Evolutionary conservation across 2,797 vertebrate genomes (phyloP).

Genomic region (Coregonus suidteri): DNA sequence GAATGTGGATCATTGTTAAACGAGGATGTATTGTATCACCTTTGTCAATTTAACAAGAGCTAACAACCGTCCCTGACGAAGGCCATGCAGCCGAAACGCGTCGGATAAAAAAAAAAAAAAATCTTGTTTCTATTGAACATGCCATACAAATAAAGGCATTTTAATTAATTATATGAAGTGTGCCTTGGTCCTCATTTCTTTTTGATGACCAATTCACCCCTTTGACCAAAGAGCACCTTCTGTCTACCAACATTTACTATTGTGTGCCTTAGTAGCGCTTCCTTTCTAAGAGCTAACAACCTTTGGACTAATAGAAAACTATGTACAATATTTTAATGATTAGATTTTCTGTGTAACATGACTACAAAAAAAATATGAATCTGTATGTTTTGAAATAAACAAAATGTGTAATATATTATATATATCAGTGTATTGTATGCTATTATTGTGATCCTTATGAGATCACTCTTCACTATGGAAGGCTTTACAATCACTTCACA

Average conservation of each 20-base stretch:
- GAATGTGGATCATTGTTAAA: slow-evolving; percentile 1
- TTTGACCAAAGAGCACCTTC: too few species aligned
- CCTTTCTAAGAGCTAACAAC: slow-evolving; percentile 1
- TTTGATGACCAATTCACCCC: too few species aligned
- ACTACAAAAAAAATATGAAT: slow-evolving; percentile 48
- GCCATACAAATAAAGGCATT: too few species aligned
- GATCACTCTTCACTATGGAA: neutral
- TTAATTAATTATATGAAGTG: too few species aligned
- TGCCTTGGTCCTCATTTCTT: too few species aligned
- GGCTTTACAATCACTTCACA: neutral
- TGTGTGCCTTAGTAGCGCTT: too few species aligned
- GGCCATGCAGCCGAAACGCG: too few species aligned
- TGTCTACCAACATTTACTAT: too few species aligned
- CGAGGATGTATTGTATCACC: slow-evolving; percentile 20
- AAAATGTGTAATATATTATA: slow-evolving; percentile 31
- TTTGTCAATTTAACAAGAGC: slow-evolving; percentile 23
- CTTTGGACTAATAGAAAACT: slow-evolving; percentile 45
- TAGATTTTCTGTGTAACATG: slow-evolving; percentile 52
- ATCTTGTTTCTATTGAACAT: too few species aligned
- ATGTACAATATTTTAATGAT: slow-evolving; percentile 12
- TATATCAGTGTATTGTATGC: neutral
- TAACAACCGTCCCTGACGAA: neutral
- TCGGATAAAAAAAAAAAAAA: too few species aligned
- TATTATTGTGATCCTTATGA: neutral
- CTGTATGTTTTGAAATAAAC: slow-evolving; percentile 63